A percentile compares a stretch with the other conserved stretches of the same genome.
Conservation (phyloP, 1,140 invertebrate species). For the Lepidotrigona ventralis region DNA sequence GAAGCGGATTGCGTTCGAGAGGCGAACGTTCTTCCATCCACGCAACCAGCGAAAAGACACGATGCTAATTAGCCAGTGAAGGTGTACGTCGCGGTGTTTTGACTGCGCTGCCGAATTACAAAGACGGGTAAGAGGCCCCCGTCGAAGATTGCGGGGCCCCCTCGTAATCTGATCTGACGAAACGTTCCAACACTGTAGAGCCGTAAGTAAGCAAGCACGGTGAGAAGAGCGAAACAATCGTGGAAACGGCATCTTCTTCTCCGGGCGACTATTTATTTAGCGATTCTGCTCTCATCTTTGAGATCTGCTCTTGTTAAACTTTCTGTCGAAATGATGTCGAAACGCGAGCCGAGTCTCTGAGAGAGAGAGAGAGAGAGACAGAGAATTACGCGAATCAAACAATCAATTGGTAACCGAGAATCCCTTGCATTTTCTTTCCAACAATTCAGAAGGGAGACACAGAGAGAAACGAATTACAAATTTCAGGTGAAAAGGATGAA, state of each 20-base stretch:
- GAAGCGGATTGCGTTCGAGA: too few relatives aligned
- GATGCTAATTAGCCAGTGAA: slow-evolving; percentile 12
- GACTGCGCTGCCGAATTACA: slow-evolving; percentile 19
- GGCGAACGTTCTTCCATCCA: too few relatives aligned
- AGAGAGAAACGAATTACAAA: background rate
- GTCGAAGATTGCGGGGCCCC: slow-evolving; percentile 25
- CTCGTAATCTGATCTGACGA: slow-evolving; percentile 54
- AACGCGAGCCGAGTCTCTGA: background rate
- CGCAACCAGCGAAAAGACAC: background rate
- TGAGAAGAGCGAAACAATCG: slow-evolving; percentile 56
- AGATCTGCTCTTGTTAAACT: slow-evolving; percentile 39
- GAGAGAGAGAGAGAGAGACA: too few relatives aligned
- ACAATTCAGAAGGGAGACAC: background rate
- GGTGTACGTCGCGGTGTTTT: background rate
- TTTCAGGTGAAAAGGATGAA: slow-evolving; percentile 64
- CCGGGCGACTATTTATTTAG: slow-evolving; percentile 42
- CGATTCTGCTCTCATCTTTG: slow-evolving; percentile 28
- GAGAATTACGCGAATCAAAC: background rate
- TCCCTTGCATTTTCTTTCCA: background rate
- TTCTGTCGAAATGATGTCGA: slow-evolving; percentile 41
- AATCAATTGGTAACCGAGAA: background rate
- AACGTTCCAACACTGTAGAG: slow-evolving; percentile 20
- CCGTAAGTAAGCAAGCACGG: slow-evolving; percentile 11
- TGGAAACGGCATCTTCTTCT: slow-evolving; percentile 43
- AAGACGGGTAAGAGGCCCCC: background rate